phyloP scores from a whole-genome alignment of 2,113 vertebrate species.

The Hippocampus barbouri region DNA sequence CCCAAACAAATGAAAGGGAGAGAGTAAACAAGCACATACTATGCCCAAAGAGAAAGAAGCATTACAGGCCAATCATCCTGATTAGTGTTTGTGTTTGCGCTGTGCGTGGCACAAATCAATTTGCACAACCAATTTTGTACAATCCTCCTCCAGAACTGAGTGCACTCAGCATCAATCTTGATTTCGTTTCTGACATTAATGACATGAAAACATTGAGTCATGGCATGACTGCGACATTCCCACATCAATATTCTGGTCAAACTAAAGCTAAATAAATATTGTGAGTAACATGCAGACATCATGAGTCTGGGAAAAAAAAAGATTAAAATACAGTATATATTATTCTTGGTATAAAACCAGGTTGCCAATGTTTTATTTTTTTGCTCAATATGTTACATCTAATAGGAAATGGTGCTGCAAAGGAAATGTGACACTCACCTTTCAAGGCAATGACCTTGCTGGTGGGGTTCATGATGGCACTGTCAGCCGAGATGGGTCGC shows the following conservation, averaged over 20 bases:
- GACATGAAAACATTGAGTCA: slow-evolving; percentile 5
- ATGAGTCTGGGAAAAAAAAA: slow-evolving; percentile 16
- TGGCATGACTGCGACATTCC: slow-evolving; percentile 9
- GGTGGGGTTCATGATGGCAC: slow-evolving; percentile 89
- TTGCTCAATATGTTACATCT: background rate
- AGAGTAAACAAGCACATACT: background rate
- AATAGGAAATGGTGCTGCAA: background rate
- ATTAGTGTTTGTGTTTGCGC: slow-evolving; percentile 49
- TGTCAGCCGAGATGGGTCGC: slow-evolving; percentile 88
- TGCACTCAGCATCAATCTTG: slow-evolving; percentile 4
- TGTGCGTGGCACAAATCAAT: slow-evolving; percentile 43
- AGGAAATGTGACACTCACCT: slow-evolving; percentile 65
- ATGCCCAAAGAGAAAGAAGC: slow-evolving; percentile 25
- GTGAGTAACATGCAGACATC: slow-evolving; percentile 18
- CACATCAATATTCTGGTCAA: slow-evolving; percentile 21
- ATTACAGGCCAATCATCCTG: slow-evolving; percentile 48
- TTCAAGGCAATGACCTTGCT: slow-evolving; percentile 91
- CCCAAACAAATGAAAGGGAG: slow-evolving; percentile 4
- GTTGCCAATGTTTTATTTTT: slow-evolving; percentile 16
- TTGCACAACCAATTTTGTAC: slow-evolving; percentile 44
- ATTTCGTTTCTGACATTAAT: slow-evolving; percentile 2
- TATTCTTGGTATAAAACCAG: slow-evolving; percentile 18
- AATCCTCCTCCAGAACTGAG: slow-evolving; percentile 26
- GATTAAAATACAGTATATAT: slow-evolving; percentile 3
- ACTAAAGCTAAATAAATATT: slow-evolving; percentile 26